phyloP scores from a whole-genome alignment of 1,140 invertebrate species.

The Bombus balteatus region DNA sequence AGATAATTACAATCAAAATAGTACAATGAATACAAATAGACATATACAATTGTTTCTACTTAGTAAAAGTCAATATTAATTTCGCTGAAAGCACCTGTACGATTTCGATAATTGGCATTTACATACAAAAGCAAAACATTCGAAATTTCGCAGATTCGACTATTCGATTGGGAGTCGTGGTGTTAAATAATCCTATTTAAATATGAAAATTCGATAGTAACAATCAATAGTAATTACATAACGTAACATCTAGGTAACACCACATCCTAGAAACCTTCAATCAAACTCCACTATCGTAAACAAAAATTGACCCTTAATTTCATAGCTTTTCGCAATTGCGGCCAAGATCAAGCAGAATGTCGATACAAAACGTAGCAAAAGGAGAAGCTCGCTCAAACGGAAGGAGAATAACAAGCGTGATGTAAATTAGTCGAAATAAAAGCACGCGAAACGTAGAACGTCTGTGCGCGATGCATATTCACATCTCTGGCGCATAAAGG shows the following conservation, averaged over 20 bases:
- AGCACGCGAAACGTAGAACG: not conserved
- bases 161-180: not conserved
- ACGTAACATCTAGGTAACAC: no score
- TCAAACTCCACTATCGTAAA: no score
- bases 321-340: not conserved
- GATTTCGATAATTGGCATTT: not conserved
- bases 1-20: no score
- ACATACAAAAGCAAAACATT: not conserved
- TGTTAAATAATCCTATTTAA: not conserved
- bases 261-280: no score
- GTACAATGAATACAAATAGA: not conserved
- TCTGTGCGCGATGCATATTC: not conserved
- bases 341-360: not conserved
- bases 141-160: not conserved
- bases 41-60: not conserved
- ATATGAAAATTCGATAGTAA: not conserved
- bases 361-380: not conserved
- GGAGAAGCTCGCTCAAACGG: not conserved
- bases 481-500: not conserved
- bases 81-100: no score
- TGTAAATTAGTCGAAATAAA: not conserved
- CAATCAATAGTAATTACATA: no score
- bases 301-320: no score
- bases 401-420: not conserved
- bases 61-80: not conserved